Evolutionary conservation across 2,888 invertebrate species (phyloP).

Genomic region (Lasioglossum marginatum): DNA sequence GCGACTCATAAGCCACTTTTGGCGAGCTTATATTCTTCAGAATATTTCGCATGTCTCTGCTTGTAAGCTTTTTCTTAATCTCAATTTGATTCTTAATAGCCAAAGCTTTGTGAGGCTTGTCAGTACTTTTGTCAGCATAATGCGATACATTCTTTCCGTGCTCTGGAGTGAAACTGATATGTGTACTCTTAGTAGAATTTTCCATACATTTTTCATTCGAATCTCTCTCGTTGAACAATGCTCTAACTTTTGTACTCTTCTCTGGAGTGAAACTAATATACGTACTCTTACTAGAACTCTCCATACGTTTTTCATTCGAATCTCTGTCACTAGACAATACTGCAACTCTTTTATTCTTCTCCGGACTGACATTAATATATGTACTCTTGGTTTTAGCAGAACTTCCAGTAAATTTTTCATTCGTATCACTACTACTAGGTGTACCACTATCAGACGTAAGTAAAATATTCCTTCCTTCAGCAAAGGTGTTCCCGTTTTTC

Average conservation of each 20-base stretch:
- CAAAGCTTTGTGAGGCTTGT: background rate
- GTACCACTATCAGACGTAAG: slow-evolving; percentile 71
- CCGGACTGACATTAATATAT: slow-evolving; percentile 44
- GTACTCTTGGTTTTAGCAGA: slow-evolving; percentile 38
- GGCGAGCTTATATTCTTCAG: slow-evolving; percentile 66
- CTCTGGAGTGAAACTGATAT: slow-evolving; percentile 41
- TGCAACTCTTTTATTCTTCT: slow-evolving; percentile 4
- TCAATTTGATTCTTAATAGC: background rate
- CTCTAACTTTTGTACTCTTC: background rate
- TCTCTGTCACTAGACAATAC: slow-evolving; percentile 36
- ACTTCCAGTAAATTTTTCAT: slow-evolving; percentile 22
- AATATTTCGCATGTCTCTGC: slow-evolving; percentile 68
- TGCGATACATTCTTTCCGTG: slow-evolving; percentile 4
- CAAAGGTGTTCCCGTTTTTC: slow-evolving; percentile 15
- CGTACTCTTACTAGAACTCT: slow-evolving; percentile 45
- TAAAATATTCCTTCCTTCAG: slow-evolving; percentile 26
- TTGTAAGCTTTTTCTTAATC: slow-evolving; percentile 49
- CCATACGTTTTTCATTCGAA: background rate
- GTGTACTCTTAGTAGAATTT: slow-evolving; percentile 45
- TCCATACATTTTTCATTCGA: slow-evolving; percentile 4
- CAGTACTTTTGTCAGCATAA: background rate
- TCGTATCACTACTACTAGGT: slow-evolving; percentile 36
- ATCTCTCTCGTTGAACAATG: slow-evolving; percentile 34
- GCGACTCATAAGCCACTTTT: slow-evolving; percentile 65
- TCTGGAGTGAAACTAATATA: slow-evolving; percentile 47